These are phyloP conservation scores for Phoeniculus purpureus DNA, from an alignment of 2,797 vertebrate genomes.

Conservation along the genomic window DNA sequence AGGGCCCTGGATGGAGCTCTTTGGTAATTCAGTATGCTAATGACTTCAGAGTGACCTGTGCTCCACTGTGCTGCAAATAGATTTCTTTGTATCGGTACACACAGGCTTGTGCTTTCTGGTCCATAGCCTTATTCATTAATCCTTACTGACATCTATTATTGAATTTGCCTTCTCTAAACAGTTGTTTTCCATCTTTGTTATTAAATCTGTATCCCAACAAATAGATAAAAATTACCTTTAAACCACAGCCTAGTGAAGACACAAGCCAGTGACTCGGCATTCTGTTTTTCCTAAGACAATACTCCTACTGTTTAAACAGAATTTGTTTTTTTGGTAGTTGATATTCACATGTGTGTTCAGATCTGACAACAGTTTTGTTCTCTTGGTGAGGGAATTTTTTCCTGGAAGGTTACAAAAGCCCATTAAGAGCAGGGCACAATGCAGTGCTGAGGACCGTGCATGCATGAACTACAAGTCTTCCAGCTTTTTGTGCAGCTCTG, in stretches of 20 bases:
- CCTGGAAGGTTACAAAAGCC: slow-evolving; percentile 71
- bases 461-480: slow-evolving; percentile 73
- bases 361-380: slow-evolving; percentile 67
- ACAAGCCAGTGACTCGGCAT: background rate
- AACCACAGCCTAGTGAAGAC: background rate
- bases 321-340: background rate
- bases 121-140: slow-evolving; percentile 65
- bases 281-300: background rate
- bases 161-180: slow-evolving; percentile 58
- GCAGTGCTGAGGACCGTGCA: slow-evolving; percentile 69
- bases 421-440: slow-evolving; percentile 59
- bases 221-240: slow-evolving; percentile 14
- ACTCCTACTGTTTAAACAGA: slow-evolving; percentile 29
- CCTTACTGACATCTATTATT: slow-evolving; percentile 61
- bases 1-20: slow-evolving; percentile 5
- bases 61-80: slow-evolving; percentile 44
- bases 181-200: slow-evolving; percentile 56
- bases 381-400: slow-evolving; percentile 68
- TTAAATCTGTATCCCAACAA: slow-evolving; percentile 41
- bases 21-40: slow-evolving; percentile 48
- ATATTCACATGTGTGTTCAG: slow-evolving; percentile 64
- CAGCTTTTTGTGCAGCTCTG: slow-evolving; percentile 71
- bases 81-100: slow-evolving; percentile 59
- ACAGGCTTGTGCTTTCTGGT: slow-evolving; percentile 49
- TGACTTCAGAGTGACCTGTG: slow-evolving; percentile 56